phyloP scores from a whole-genome alignment of 2,888 invertebrate genomes.

The Drosophila trichaetosa region DNA sequence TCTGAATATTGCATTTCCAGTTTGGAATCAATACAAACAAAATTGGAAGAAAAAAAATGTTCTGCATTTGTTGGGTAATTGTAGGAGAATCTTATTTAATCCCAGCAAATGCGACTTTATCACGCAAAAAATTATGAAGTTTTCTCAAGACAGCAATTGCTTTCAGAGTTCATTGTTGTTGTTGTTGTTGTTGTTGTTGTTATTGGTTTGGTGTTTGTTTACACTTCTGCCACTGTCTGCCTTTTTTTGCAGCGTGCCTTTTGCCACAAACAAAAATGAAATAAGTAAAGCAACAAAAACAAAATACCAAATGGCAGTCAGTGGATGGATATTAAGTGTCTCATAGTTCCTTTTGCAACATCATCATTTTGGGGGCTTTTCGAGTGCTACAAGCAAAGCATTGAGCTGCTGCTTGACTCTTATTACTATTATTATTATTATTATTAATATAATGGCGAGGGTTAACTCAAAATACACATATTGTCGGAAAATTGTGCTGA shows the following conservation, averaged over 20 bases:
- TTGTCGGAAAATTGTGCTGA: neutral
- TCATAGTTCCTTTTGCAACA: slow-evolving; percentile 77
- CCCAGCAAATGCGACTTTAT: slow-evolving; percentile 79
- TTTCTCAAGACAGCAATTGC: slow-evolving; percentile 64
- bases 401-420: slow-evolving; percentile 54
- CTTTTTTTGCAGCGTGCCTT: slow-evolving; percentile 60
- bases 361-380: slow-evolving; percentile 68
- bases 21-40: slow-evolving; percentile 13
- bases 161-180: slow-evolving; percentile 37
- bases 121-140: slow-evolving; percentile 82
- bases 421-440: slow-evolving; percentile 24
- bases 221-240: slow-evolving; percentile 56
- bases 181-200: slow-evolving; percentile 27
- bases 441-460: slow-evolving; percentile 42
- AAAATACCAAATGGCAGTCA: slow-evolving; percentile 63
- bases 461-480: slow-evolving; percentile 22
- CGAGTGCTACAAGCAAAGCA: slow-evolving; percentile 49
- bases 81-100: slow-evolving; percentile 83
- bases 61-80: slow-evolving; percentile 68
- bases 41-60: slow-evolving; percentile 9
- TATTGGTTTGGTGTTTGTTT: slow-evolving; percentile 59
- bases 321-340: slow-evolving; percentile 74
- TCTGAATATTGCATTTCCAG: neutral
- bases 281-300: slow-evolving; percentile 15
- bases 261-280: slow-evolving; percentile 38